Percentiles rank a stretch among this genome's conserved stretches.
These are phyloP conservation scores for Crossaster papposus DNA, from an alignment of 53 echinoderm and acorn worm genomes.

Conservation along the genomic window DNA sequence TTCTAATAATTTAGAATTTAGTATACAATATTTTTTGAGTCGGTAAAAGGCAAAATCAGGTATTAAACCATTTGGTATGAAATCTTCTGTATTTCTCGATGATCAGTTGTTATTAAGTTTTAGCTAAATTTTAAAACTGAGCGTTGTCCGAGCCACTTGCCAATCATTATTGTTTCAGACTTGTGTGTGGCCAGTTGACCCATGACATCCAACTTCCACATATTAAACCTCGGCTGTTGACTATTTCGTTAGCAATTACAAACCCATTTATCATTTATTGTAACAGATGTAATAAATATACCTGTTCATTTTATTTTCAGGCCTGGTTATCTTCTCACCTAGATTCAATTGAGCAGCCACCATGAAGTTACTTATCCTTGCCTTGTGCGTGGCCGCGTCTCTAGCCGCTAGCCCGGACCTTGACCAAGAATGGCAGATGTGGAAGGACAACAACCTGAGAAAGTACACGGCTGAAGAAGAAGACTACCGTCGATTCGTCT, in stretches of 20 bases:
- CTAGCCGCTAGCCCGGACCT: constrained; percentile 51
- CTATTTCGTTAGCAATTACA: too few relatives aligned
- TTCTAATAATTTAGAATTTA: too few relatives aligned
- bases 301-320: background rate
- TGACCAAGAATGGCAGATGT: constrained; percentile 60
- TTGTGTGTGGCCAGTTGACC: too few relatives aligned
- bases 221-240: too few relatives aligned
- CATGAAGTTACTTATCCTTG: constrained; percentile 62
- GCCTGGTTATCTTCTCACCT: background rate
- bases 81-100: too few relatives aligned
- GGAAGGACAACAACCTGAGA: constrained; percentile 62
- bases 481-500: constrained; percentile 63
- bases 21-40: too few relatives aligned
- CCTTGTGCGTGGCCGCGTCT: constrained; percentile 38
- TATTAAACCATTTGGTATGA: too few relatives aligned
- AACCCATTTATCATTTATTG: too few relatives aligned
- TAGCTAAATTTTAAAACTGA: background rate
- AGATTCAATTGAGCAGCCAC: background rate
- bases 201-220: too few relatives aligned
- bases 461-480: constrained; percentile 59
- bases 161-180: background rate
- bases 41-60: too few relatives aligned
- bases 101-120: too few relatives aligned
- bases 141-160: background rate
- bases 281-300: background rate